Percentiles rank a stretch among this genome's conserved stretches.
These are phyloP conservation scores for Drosophila pseudoobscura DNA, from an alignment of 1,140 invertebrate species.

Conservation along the genomic window DNA sequence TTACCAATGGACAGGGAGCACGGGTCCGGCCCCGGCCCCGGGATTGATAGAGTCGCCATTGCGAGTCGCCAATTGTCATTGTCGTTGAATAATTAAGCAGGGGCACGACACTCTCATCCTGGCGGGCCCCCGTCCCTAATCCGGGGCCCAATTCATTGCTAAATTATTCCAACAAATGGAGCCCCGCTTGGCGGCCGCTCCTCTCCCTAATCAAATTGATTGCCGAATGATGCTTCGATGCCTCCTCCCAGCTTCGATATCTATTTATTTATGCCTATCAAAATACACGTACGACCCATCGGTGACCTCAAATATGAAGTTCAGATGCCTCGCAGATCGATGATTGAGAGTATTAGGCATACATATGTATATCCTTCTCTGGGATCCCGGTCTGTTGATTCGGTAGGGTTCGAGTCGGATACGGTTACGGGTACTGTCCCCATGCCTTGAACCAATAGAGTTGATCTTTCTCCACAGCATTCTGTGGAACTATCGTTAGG, in stretches of 20 bases:
- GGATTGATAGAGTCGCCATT: conserved; percentile 50
- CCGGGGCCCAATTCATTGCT: conserved; percentile 37
- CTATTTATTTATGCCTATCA: neutral
- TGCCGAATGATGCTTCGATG: conserved; percentile 16
- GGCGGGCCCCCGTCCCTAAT: conserved; percentile 2
- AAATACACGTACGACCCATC: no score
- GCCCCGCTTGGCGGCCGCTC: conserved; percentile 23
- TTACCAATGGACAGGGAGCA: conserved; percentile 56
- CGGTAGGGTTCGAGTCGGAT: no score
- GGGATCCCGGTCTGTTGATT: no score
- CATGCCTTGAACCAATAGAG: no score
- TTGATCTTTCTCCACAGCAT: no score
- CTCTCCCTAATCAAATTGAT: conserved; percentile 48
- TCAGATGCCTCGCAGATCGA: no score
- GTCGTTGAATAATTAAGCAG: conserved; percentile 69
- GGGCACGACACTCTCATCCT: conserved; percentile 8
- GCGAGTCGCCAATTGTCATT: conserved; percentile 39
- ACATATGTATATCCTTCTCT: no score
- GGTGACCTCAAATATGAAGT: no score
- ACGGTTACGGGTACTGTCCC: no score
- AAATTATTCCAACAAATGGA: conserved; percentile 52
- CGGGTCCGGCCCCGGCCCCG: conserved; percentile 20
- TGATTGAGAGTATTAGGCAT: no score
- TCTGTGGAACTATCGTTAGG: no score
- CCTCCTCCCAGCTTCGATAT: conserved; percentile 2